Base-by-base conservation (phyloP, 2,888 invertebrate species). In the Hirtodrosophila duncani region DNA sequence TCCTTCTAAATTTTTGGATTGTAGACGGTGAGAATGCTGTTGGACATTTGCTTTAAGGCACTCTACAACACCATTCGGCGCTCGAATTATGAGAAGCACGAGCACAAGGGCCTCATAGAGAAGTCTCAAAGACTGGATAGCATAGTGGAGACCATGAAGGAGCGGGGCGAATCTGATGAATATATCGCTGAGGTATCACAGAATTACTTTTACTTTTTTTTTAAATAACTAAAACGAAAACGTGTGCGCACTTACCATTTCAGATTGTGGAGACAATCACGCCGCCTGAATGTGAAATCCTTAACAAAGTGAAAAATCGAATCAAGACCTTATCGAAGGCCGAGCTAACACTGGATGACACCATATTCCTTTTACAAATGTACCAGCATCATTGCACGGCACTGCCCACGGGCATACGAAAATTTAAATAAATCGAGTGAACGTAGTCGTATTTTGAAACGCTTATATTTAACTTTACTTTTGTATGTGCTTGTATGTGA, bases 51-150 rank as follows among this genome's bases (percentile, higher is more conserved):
- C 71, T 93, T 91, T 81, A 92, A 93, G 83, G 90, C 92, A 1
- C 79, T 93, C 16, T 91, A 89, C 69, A 94, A 94, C 84, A 88
- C 90, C 3, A 91, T 93, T 82, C 89, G 89, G 6, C 89, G 92
- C 50, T 89, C 91, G 11, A 90, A 90, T 51, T 88, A 90, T 69
- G 93, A 92, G 80, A 89, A 89, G 52, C 87, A 85, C 9, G 89
- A 90, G 55, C 92, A 96, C 85, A 92, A 92, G 81, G 90, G 96
- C 8, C 90, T 97, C 56, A 91, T 95, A 52, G 94, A 95, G 82
- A 97, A 97, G 87, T 93, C 95, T 72, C 92, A 94, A 67, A 90
- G 95, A 81, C 91, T 96, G 72, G 94, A 95, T 81, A 92, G 92
- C 58, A 92, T 97, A 36, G 90, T 93, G 50, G 91, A 92, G 82